Percentiles rank a stretch among this genome's conserved stretches.
Conservation (phyloP, 2,113 vertebrate genomes). For the Isichthys henryi region DNA sequence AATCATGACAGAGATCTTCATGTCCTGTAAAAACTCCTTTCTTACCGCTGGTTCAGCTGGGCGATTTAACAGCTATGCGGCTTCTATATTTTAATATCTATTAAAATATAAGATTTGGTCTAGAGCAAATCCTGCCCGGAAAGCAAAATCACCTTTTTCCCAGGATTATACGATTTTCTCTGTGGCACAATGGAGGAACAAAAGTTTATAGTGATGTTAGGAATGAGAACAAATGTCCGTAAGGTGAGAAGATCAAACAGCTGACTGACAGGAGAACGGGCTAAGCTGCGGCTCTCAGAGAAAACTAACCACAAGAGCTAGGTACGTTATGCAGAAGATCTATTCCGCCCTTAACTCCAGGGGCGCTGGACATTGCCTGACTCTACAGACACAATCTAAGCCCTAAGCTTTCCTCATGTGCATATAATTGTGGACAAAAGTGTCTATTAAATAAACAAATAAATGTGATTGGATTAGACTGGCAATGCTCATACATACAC, state of each 20-base stretch:
- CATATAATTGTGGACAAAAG: neutral
- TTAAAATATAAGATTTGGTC: neutral
- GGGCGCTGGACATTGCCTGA: neutral
- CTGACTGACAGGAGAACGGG: neutral
- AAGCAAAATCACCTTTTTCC: neutral
- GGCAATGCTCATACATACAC: neutral
- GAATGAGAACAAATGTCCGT: neutral
- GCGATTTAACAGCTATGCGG: neutral
- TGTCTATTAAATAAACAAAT: neutral
- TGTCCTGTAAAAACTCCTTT: neutral
- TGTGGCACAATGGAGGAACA: neutral
- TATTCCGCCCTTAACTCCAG: neutral
- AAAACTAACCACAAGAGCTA: neutral
- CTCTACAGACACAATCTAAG: neutral
- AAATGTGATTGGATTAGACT: neutral
- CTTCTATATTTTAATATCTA: too few relatives aligned
- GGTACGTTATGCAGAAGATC: neutral
- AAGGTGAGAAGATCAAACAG: neutral
- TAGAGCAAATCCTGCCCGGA: neutral
- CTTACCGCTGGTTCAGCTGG: neutral
- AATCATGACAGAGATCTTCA: neutral
- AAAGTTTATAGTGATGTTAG: neutral
- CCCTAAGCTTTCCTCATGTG: neutral
- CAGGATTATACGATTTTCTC: neutral
- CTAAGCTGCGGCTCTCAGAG: neutral